Evolutionary conservation across 2,888 invertebrate species (phyloP), one percentile per base, ranked within the genome.

Genomic region (Teleiodes luculella): DNA sequence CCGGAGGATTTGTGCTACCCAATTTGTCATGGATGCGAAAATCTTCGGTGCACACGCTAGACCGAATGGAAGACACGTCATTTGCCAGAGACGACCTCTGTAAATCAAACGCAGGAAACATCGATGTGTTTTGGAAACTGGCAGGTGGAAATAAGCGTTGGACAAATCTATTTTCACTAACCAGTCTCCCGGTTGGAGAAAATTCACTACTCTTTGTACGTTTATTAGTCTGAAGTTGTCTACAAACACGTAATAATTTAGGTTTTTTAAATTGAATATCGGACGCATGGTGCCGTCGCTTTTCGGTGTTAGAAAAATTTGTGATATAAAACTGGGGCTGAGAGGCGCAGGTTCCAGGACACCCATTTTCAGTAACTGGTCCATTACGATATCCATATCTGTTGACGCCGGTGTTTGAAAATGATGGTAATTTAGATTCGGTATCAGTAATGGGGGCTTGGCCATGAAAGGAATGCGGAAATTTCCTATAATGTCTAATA

Each of bases 21-120:
- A 57, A 30, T 55, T 55, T 6, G 54, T 53, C 16, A 57, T 14
- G 30, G 49, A 16, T 1, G 54, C 54, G 20, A 55, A 57, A 14
- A 53, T 30, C 20, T 50, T 52, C 8, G 55, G 52, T 1, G 52
- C 52, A n/a, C 20, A 47, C 0, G 47, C n/a, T 0, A 55, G 47
- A n/a, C 55, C 54, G n/a, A 57, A 57, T 2, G 54, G 57, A 0
- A 57, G 51, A 5, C 41, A 47, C 0, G 57, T 54, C 49, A 57
- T 52, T 14, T 54, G 54, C 0, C 10, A 31, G 2, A 54, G 20
- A n/a, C 54, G 30, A 11, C 14, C n/a, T n/a, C n/a, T 13, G 52
- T 57, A 57, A 31, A 53, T 36, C 0, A 59, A 1, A 3, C 53
- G 13, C 11, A 57, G 39, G 31, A 55, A 57, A 0, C 49, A n/a